Evolutionary conservation across 2,888 invertebrate species (phyloP), one percentile per base, ranked within the genome.

Genomic region (Synergus japonicus): DNA sequence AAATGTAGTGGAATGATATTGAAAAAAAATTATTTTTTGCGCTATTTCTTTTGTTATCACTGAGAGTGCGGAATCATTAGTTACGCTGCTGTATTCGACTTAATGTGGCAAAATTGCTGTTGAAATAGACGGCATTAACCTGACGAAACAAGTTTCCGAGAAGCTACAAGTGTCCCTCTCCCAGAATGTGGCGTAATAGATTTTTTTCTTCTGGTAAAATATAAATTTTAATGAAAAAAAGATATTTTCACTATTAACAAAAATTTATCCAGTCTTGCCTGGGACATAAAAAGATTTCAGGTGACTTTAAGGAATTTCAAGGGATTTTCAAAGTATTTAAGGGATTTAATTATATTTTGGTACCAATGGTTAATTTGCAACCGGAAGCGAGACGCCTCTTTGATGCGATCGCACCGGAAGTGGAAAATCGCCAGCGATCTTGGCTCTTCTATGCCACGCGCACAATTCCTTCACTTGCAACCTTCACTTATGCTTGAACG

Each of bases 61-160:
- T 12, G 29, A 15, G 29, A 46, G 37, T 29, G 49, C 22, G 46
- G 15, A 22, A 46, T 37, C 37, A 49, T 54, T 73, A 12, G 69
- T 73, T 49, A 54, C 49, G 69, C 49, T 49, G 46, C 22, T 54
- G 37, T 73, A 29, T 29, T 9, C 29, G 9, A 73, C n/a, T 73
- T 73, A 29, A 73, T 73, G 49, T 54, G 69, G 49, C 49, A 54
- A 73, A 73, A 73, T 54, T 73, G 49, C 69, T 49, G 37, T 29
- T 37, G 37, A 37, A 73, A 73, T 54, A 29, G 54, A 49, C 69
- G 69, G 69, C 69, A 73, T 73, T 73, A 73, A 73, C 69, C 69
- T 73, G 49, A 29, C 15, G 37, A 73, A 73, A 73, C 54, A 13
- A 29, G 69, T 73, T 73, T 73, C 49, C 46, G 15, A 73, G 69